Base-by-base conservation (phyloP, 2,888 invertebrate genomes). In the Eulithis prunata region DNA sequence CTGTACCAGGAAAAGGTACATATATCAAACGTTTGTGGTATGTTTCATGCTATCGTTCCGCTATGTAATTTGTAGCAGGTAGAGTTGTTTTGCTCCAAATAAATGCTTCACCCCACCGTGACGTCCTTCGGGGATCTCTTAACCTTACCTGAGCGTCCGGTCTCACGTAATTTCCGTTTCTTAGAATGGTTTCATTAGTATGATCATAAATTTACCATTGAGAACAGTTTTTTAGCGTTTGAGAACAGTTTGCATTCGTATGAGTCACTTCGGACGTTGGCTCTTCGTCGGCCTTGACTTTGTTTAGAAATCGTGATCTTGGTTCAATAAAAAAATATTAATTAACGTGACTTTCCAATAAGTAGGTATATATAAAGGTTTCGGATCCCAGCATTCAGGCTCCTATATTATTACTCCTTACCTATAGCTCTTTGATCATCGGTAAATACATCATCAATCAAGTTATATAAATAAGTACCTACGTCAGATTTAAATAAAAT, bases 211-310 rank as follows among this genome's bases (percentile, higher is more conserved):
- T 21, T 21, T 21, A 21, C 51, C 38, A 28, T 43, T 12, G 43
- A 36, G 14, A 61, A n/a, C 8, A 36, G 46, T 66, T 53, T 57
- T 12, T 46, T 47, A 41, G 43, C 47, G 14, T 59, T 32, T 46
- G 58, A 57, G 52, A 45, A 41, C 21, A 60, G 60, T 64, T 64
- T 57, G 57, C 65, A 65, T 66, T 51, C 21, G 14, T 12, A 54
- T 70, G 62, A 71, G 58, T 70, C 70, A 70, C 21, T 52, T 45
- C 57, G 28, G 57, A 58, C 71, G 66, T 73, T 79, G 71, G 74
- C 68, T 71, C 69, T 28, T 21, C 69, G 28, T 21, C 63, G 75
- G 52, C 82, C 80, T 82, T 82, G 82, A 77, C 78, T 75, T 77
- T 71, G 74, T 64, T 62, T 63, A 36, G 51, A 43, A 38, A 51